These are phyloP conservation scores for Sebastes cheni DNA, from an alignment of 2,797 vertebrate species.

Conservation along the genomic window DNA sequence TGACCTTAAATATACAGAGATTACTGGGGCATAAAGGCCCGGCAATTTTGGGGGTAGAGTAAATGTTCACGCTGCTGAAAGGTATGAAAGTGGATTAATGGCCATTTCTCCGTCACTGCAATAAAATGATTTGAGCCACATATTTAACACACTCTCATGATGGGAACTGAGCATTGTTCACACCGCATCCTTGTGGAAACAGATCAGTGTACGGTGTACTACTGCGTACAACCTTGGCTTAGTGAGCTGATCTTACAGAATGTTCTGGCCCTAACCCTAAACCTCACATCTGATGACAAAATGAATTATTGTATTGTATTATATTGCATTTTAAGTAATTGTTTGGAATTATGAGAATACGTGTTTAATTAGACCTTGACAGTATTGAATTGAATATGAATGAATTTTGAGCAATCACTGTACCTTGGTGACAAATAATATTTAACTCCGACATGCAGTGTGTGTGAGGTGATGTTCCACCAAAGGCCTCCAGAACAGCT, in stretches of 20 bases:
- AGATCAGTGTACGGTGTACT: neutral
- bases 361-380: neutral
- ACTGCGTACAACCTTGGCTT: neutral
- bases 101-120: conserved; percentile 48
- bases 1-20: conserved; percentile 68
- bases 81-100: conserved; percentile 73
- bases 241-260: neutral
- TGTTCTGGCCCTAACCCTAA: neutral
- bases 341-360: neutral
- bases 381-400: neutral
- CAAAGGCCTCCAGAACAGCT: neutral
- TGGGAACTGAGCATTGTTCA: conserved; percentile 11
- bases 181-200: neutral
- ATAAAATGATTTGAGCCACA: conserved; percentile 51
- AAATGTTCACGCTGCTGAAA: conserved; percentile 56
- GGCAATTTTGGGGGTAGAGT: conserved; percentile 10
- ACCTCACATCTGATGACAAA: neutral
- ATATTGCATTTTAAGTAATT: neutral
- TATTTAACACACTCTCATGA: conserved; percentile 32
- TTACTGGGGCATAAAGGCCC: conserved; percentile 54
- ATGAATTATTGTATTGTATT: neutral
- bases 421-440: neutral
- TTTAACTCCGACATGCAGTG: neutral
- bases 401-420: neutral
- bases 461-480: neutral